Evolutionary conservation across 1,140 invertebrate genomes (phyloP).

Genomic region (Drosophila gunungcola): DNA sequence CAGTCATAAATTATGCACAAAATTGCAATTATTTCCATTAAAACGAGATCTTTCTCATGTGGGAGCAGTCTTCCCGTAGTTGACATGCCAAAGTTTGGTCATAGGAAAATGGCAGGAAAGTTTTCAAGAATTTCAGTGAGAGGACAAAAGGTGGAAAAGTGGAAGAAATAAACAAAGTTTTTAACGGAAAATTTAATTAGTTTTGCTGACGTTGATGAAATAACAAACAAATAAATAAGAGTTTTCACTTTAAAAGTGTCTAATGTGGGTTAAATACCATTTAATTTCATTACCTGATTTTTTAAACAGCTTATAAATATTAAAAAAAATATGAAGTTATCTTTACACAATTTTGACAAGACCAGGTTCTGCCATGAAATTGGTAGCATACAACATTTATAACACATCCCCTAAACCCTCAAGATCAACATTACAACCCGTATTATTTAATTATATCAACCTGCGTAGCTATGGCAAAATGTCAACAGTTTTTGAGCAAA

Average conservation of each 20-base stretch:
- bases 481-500: slow-evolving; percentile 32
- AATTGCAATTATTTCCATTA: slow-evolving; percentile 81
- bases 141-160: slow-evolving; percentile 5
- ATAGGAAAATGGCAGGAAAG: slow-evolving; percentile 10
- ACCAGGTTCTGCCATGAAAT: no score
- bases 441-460: slow-evolving; percentile 3
- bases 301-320: no score
- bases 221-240: no score
- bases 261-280: neutral
- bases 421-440: neutral
- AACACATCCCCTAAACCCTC: no score
- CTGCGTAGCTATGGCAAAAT: slow-evolving; percentile 8
- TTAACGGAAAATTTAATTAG: neutral
- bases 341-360: no score
- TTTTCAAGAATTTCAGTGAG: slow-evolving; percentile 1
- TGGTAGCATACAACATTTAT: no score
- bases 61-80: slow-evolving; percentile 12
- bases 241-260: neutral
- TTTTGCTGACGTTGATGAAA: neutral
- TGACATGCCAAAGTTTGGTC: slow-evolving; percentile 29
- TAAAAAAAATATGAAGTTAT: no score
- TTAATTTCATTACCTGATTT: neutral
- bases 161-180: neutral
- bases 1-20: slow-evolving; percentile 72
- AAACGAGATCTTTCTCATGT: slow-evolving; percentile 44